Evolutionary conservation across 2,113 vertebrate genomes (phyloP).

Genomic region (Lasiurus borealis): DNA sequence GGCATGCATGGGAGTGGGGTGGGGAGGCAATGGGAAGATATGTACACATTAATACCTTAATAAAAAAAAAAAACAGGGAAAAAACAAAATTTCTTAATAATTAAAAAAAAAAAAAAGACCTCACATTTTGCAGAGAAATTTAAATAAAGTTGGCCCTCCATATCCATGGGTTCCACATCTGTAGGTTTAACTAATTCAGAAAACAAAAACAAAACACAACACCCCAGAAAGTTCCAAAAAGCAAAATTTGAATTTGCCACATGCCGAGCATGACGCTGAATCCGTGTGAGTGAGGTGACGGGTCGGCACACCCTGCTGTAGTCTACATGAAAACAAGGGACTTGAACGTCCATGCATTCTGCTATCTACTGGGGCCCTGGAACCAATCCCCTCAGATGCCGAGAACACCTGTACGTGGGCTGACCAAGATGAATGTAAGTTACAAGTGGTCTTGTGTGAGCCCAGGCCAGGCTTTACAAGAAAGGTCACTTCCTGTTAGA

Average conservation of each 20-base stretch:
- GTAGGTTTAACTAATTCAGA: background rate
- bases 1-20: too few relatives aligned
- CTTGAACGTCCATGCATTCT: too few relatives aligned
- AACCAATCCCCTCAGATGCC: background rate
- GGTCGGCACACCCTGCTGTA: background rate
- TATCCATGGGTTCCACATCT: background rate
- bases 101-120: too few relatives aligned
- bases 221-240: background rate
- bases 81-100: too few relatives aligned
- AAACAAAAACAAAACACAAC: background rate
- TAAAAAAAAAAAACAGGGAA: too few relatives aligned
- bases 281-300: accelerated
- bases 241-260: background rate
- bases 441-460: accelerated
- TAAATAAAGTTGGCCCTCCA: background rate
- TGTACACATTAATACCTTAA: too few relatives aligned
- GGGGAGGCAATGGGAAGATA: too few relatives aligned
- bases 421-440: background rate
- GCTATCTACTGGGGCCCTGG: too few relatives aligned
- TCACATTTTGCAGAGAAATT: background rate
- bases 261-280: background rate
- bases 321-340: too few relatives aligned
- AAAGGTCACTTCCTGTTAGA: background rate
- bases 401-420: background rate
- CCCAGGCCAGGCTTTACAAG: background rate